These are phyloP conservation scores for Ophioninae sp. DNA, from an alignment of 2,888 invertebrate genomes.

Conservation along the genomic window DNA sequence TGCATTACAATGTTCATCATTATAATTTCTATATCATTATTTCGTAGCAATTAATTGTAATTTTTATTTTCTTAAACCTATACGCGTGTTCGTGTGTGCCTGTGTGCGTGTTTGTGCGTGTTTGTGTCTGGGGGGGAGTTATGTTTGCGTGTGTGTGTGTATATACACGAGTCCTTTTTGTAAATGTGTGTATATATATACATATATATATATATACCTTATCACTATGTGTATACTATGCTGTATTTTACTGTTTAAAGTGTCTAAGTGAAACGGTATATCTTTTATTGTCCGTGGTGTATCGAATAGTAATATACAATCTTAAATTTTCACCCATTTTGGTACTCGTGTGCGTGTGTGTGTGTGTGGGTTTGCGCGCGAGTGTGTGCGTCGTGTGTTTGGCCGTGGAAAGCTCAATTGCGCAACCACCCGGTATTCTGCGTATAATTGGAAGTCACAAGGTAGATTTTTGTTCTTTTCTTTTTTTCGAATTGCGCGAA, in stretches of 20 bases:
- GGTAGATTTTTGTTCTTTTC: constrained; percentile 61
- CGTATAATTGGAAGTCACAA: constrained; percentile 62
- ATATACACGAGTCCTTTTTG: constrained; percentile 59
- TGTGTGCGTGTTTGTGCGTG: constrained; percentile 46
- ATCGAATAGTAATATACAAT: constrained; percentile 75
- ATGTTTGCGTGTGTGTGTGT: constrained; percentile 58
- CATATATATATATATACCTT: constrained; percentile 53
- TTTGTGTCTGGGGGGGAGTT: no score
- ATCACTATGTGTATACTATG: constrained; percentile 67
- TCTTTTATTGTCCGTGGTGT: constrained; percentile 77
- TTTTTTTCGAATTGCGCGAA: constrained; percentile 53
- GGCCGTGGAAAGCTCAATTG: constrained; percentile 79
- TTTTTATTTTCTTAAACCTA: constrained; percentile 53
- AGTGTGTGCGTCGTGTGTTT: constrained; percentile 70
- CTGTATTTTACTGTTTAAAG: constrained; percentile 73
- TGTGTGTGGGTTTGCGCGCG: constrained; percentile 46
- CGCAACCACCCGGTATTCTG: constrained; percentile 72
- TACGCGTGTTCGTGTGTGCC: constrained; percentile 53
- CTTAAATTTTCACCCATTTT: constrained; percentile 58
- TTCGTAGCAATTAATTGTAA: constrained; percentile 56
- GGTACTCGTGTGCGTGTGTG: constrained; percentile 53
- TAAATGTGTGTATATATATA: constrained; percentile 53
- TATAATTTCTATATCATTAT: constrained; percentile 62
- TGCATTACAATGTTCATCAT: constrained; percentile 71
- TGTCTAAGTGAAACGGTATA: constrained; percentile 77